Evolutionary conservation across 2,888 invertebrate genomes (phyloP), one percentile per base, ranked within the genome.

Genomic region (Sesia apiformis): DNA sequence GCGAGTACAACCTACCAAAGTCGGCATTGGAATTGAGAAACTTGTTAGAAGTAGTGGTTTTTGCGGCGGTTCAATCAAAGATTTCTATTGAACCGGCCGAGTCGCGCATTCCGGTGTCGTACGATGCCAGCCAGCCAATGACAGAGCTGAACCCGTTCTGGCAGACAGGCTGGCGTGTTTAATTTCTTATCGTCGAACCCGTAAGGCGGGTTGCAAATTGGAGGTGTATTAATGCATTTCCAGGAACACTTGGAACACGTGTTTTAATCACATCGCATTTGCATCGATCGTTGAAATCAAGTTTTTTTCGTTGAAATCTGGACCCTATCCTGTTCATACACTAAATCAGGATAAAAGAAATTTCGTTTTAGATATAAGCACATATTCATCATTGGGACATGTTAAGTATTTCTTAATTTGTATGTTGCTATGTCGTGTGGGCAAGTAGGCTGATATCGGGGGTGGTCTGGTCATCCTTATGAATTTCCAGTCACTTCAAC

Each of bases 1-100:
- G 46, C 46, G 43, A 46, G 43, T 46, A 46, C 46, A 8, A 23
- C 46, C n/a, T 50, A 50, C 78, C 77, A 69, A 78, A 81, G 73
- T 75, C 72, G 84, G 81, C 63, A 70, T 68, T 72, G 77, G 77
- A 73, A 78, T 78, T 81, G 81, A 80, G 83, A 84, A 84, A 84
- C 84, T 83, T 66, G 81, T 82, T 81, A 76, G 77, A 76, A 72
- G 72, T 70, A 63, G 64, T 61, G 66, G 72, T 82, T 84, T 83
- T 84, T 84, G 69, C 69, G 58, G 64, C 60, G 62, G 63, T 63
- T 61, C 56, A 65, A 53, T 58, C 57, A 59, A 51, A 77, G 81
- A 80, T 85, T 85, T 85, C 84, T 84, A 84, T 77, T 61, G 64
- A 64, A 67, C 59, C 57, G 58, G 59, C 46, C 51, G 53, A 50